Percentiles rank a stretch among this genome's conserved stretches.
phyloP scores from a whole-genome alignment of 2,113 vertebrate species.

The Triplophysa siluroides region DNA sequence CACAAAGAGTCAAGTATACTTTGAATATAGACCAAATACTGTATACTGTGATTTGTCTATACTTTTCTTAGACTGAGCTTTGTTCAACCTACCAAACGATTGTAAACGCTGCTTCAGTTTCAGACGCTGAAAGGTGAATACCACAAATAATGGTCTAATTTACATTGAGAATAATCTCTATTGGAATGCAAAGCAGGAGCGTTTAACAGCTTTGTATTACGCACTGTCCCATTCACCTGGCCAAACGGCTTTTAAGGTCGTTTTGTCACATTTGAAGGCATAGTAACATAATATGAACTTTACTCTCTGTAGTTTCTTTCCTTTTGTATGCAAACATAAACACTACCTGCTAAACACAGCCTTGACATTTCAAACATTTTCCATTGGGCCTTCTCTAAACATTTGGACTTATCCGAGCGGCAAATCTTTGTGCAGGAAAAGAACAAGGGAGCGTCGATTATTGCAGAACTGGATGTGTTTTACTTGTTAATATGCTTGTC shows the following conservation, averaged over 20 bases:
- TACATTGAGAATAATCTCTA: constrained; percentile 5
- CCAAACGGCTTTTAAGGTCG: background rate
- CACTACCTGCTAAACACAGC: background rate
- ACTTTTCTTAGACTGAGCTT: no score
- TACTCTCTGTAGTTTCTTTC: background rate
- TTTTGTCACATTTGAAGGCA: background rate
- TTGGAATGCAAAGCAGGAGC: constrained; percentile 2
- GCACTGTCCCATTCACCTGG: background rate
- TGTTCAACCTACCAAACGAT: background rate
- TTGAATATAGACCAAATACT: no score
- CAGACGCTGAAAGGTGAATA: background rate
- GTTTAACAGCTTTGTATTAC: background rate
- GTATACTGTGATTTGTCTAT: no score
- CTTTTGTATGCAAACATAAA: background rate
- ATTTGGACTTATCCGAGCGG: background rate
- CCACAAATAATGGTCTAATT: constrained; percentile 17
- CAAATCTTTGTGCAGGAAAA: background rate
- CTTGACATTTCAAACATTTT: constrained; percentile 23
- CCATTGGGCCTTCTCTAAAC: constrained; percentile 15
- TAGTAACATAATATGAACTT: background rate
- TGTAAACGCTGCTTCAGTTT: background rate
- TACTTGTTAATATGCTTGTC: background rate
- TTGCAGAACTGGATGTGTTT: background rate
- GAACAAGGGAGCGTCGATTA: background rate
- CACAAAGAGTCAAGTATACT: no score